Percentiles rank a stretch among this genome's conserved stretches.
phyloP scores from a whole-genome alignment of 2,113 vertebrate species.

The Dinomys branickii region DNA sequence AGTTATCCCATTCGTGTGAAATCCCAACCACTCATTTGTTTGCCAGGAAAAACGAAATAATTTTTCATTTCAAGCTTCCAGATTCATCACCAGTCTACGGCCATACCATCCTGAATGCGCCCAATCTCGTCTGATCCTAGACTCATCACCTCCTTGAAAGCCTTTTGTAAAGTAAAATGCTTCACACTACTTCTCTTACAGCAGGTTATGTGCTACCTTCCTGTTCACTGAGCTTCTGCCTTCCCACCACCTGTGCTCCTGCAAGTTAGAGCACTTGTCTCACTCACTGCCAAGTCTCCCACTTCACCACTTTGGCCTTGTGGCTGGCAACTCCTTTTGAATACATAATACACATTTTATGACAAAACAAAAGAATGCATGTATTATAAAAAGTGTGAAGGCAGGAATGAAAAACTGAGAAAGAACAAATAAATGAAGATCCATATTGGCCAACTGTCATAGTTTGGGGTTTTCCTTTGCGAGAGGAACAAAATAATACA shows the following conservation, averaged over 20 bases:
- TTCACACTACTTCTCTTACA: neutral
- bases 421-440: neutral
- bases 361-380: neutral
- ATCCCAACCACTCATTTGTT: neutral
- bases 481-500: too few species aligned
- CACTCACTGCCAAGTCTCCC: neutral
- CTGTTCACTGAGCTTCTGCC: neutral
- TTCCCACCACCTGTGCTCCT: neutral
- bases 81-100: too few species aligned
- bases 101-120: too few species aligned
- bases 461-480: too few species aligned
- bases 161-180: neutral
- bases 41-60: constrained; percentile 5
- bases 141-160: neutral
- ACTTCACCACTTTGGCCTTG: neutral
- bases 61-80: neutral
- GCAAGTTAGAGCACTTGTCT: neutral
- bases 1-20: neutral
- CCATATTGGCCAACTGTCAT: neutral
- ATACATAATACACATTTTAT: neutral
- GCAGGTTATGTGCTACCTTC: neutral
- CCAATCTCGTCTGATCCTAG: too few species aligned
- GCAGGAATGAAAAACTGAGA: neutral
- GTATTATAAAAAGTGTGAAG: neutral
- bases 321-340: neutral